Evolutionary conservation across 2,888 invertebrate species (phyloP).

Genomic region (Sicus ferrugineus): DNA sequence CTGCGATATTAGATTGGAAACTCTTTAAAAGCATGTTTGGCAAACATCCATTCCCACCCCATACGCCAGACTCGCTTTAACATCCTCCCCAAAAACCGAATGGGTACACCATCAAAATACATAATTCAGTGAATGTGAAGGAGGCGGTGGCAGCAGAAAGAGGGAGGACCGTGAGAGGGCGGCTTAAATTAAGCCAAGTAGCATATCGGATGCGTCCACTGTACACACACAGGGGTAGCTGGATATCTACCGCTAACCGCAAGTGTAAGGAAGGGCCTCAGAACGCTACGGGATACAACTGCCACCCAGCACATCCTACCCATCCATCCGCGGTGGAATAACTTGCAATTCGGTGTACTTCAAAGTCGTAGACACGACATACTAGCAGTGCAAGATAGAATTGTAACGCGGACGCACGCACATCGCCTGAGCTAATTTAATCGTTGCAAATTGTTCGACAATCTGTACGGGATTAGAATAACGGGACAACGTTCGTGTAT

Average conservation of each 20-base stretch:
- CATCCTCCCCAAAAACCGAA: neutral
- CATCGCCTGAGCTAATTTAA: conserved; percentile 62
- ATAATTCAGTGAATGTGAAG: neutral
- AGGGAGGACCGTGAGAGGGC: neutral
- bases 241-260: conserved; percentile 48
- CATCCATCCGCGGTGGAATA: neutral
- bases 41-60: neutral
- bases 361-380: neutral
- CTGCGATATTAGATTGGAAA: conserved; percentile 53
- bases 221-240: conserved; percentile 45
- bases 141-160: neutral
- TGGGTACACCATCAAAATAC: neutral
- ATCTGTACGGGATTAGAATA: conserved; percentile 55
- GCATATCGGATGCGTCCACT: conserved; percentile 36
- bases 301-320: conserved; percentile 13
- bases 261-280: conserved; percentile 40
- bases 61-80: too few relatives aligned
- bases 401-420: conserved; percentile 16
- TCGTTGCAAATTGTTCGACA: conserved; percentile 64
- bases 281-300: neutral
- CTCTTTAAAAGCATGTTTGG: conserved; percentile 40
- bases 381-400: conserved; percentile 14
- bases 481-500: too few relatives aligned
- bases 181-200: conserved; percentile 41
- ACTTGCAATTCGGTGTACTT: neutral